Conservation (phyloP, 1,140 invertebrate species). For the Lethrus apterus region DNA sequence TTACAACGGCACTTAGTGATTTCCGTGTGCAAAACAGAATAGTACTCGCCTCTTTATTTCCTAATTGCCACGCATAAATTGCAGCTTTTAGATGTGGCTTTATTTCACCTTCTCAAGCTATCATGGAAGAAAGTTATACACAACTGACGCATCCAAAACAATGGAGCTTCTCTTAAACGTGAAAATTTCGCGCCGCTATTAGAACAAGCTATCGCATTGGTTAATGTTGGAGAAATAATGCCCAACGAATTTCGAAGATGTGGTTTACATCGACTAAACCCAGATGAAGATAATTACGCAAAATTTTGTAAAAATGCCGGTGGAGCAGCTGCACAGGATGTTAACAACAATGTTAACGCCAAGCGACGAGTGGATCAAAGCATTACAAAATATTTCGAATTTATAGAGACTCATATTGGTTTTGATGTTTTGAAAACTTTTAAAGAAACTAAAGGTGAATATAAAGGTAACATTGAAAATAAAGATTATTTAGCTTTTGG, state of each 20-base stretch:
- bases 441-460: too few relatives aligned
- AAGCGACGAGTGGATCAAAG: too few relatives aligned
- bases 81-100: constrained; percentile 40
- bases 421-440: too few relatives aligned
- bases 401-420: too few relatives aligned
- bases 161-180: not conserved
- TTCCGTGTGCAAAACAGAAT: constrained; percentile 25
- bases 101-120: constrained; percentile 36
- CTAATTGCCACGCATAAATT: constrained; percentile 41
- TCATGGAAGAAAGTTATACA: constrained; percentile 29
- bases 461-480: too few relatives aligned
- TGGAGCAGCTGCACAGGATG: too few relatives aligned
- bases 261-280: constrained; percentile 37
- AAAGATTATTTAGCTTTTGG: too few relatives aligned
- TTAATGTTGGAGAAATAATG: constrained; percentile 24
- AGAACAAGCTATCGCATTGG: constrained; percentile 1
- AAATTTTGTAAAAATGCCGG: too few relatives aligned
- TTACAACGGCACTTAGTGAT: constrained; percentile 23
- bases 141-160: constrained; percentile 26
- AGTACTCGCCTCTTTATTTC: constrained; percentile 31
- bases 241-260: constrained; percentile 35
- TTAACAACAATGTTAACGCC: too few relatives aligned
- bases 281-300: constrained; percentile 32
- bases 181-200: constrained; percentile 12
- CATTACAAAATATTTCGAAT: too few relatives aligned